phyloP scores from a whole-genome alignment of 2,797 vertebrate genomes.

The Amniataba percoides region DNA sequence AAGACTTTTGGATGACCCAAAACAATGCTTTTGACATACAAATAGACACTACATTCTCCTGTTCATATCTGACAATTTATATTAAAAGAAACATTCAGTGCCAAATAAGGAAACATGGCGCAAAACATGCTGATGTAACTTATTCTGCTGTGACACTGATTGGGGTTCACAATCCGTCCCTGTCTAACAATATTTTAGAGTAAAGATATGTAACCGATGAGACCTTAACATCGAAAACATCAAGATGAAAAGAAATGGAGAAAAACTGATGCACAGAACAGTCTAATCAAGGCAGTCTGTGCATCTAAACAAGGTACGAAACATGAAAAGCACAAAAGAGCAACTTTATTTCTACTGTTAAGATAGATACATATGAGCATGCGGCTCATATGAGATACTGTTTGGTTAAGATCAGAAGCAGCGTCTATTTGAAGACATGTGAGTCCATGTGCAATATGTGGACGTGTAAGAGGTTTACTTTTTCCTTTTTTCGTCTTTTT shows the following conservation, averaged over 20 bases:
- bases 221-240: background rate
- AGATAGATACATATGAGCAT: too few relatives aligned
- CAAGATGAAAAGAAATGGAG: background rate
- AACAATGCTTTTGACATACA: background rate
- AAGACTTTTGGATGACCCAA: background rate
- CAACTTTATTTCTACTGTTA: background rate
- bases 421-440: background rate
- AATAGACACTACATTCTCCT: background rate
- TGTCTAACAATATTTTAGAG: background rate
- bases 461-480: background rate
- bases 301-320: background rate
- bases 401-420: background rate
- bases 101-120: background rate
- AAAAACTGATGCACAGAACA: background rate
- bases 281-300: background rate
- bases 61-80: background rate
- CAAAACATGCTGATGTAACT: background rate
- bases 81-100: background rate
- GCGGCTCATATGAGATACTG: background rate
- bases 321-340: background rate
- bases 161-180: background rate
- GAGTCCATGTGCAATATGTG: background rate
- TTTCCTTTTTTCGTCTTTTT: background rate
- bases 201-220: background rate
- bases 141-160: too few relatives aligned